phyloP scores from a whole-genome alignment of 2,113 vertebrate species.

The Struthidea cinerea region DNA sequence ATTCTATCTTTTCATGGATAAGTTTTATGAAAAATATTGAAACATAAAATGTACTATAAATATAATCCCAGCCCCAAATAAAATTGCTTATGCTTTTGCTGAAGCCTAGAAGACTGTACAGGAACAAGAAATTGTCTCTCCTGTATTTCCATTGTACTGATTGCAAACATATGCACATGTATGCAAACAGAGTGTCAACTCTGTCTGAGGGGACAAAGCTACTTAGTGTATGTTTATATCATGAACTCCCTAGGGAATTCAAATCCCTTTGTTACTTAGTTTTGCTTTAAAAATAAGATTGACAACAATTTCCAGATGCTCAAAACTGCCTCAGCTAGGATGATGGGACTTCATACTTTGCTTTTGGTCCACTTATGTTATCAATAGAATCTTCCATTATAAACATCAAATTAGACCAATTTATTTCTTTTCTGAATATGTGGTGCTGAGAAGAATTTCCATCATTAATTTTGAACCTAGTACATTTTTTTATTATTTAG shows the following conservation, averaged over 20 bases:
- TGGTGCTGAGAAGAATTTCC: background rate
- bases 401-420: background rate
- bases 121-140: background rate
- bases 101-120: background rate
- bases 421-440: background rate
- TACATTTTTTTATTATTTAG: background rate
- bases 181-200: fast-evolving
- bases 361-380: background rate
- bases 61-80: background rate
- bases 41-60: constrained; percentile 19
- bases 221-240: background rate
- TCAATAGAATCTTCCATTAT: background rate
- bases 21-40: constrained; percentile 32
- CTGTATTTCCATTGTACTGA: background rate
- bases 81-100: background rate
- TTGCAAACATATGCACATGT: fast-evolving
- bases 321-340: background rate
- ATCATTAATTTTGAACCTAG: background rate
- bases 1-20: background rate
- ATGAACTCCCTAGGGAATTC: background rate
- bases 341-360: background rate
- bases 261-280: background rate
- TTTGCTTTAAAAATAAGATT: background rate
- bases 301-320: background rate
- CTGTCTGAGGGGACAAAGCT: background rate